phyloP scores from a whole-genome alignment of 2,113 vertebrate genomes.

The Haliaeetus leucogaster region DNA sequence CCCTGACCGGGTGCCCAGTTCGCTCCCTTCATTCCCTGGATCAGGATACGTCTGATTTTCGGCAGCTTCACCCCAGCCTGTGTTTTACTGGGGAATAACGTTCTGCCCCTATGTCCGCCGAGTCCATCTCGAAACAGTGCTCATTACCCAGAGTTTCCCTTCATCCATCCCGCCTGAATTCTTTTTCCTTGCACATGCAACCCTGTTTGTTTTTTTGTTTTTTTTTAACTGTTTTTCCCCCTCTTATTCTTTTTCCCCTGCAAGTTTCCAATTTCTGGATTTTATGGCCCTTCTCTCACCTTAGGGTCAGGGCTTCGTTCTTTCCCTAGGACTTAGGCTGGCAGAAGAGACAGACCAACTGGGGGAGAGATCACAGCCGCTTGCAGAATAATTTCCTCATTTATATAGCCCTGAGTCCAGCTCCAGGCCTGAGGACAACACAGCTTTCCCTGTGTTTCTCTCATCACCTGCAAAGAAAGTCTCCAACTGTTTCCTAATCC shows the following conservation, averaged over 20 bases:
- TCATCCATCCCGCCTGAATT: neutral
- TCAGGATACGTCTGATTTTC: neutral
- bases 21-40: neutral
- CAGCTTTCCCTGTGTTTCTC: neutral
- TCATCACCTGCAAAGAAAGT: neutral
- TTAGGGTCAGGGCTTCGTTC: neutral
- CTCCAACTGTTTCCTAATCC: neutral
- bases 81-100: neutral
- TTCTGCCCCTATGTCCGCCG: rapidly evolving
- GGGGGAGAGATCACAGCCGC: neutral
- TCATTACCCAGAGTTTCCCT: neutral
- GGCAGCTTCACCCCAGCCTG: neutral
- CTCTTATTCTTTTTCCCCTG: neutral
- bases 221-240: neutral
- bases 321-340: neutral
- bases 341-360: neutral
- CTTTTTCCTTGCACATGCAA: neutral
- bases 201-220: neutral
- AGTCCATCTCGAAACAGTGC: neutral
- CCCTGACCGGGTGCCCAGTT: neutral
- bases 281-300: neutral
- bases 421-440: neutral
- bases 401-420: neutral
- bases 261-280: neutral
- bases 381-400: neutral